Evolutionary conservation across 1,140 invertebrate species (phyloP), one percentile per base, ranked within the genome.

Genomic region (Lepidurus packardi): DNA sequence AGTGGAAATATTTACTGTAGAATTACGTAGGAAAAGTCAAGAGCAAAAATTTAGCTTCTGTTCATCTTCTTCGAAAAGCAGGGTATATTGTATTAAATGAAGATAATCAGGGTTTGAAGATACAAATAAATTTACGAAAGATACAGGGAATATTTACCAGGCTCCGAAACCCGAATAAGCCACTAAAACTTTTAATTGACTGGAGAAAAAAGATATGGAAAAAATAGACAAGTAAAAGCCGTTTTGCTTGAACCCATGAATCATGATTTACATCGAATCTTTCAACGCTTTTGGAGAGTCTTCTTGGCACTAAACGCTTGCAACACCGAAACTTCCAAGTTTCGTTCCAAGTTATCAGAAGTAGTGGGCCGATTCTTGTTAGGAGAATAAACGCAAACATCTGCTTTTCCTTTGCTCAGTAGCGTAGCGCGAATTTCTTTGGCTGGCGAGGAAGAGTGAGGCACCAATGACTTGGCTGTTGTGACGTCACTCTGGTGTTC

Each of bases 381-480:
- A n/a, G 53, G 53, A 13, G 53, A 65, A 65, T 65, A 65, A 16
- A 65, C 53, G 13, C 53, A 65, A 65, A 65, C 53, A 21, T 65
- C 53, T n/a, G 16, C 53, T 7, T 65, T 65, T 65, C 16, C 53
- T 65, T 65, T 65, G 13, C 21, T 65, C n/a, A 65, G 21, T 1
- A 65, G 21, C 13, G 53, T n/a, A 9, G 53, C 53, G 13, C 53
- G 53, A 65, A 65, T 65, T 65, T 65, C 53, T 65, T 65, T 16
- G 53, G 53, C 53, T 65, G 53, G 53, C 16, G 53, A 65, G 6
- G 16, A n/a, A 21, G 53, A 9, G 21, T 65, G 53, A 13, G 53
- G 0, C 7, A 65, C 53, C 8, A 21, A 21, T 21, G 53, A 65
- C 8, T 65, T 65, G 4, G 16, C 53, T n/a, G 16, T 65, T n/a